These are phyloP conservation scores for Chitala chitala DNA, from an alignment of 2,113 vertebrate genomes.

Conservation along the genomic window DNA sequence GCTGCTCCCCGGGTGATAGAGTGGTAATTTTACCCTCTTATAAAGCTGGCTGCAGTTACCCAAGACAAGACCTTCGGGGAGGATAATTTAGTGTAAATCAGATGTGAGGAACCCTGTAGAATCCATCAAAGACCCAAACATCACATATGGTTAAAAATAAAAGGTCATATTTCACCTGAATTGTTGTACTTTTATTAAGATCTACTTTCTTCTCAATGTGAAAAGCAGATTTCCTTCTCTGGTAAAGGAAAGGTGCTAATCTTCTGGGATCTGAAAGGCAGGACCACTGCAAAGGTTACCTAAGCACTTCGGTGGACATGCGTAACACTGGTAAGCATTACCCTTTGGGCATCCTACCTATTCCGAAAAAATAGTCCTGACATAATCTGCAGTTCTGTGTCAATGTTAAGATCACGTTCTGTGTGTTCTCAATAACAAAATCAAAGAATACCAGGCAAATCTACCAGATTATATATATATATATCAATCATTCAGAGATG, in stretches of 20 bases:
- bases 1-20: neutral
- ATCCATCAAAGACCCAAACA: neutral
- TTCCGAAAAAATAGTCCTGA: neutral
- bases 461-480: too few species aligned
- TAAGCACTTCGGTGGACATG: neutral
- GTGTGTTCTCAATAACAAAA: neutral
- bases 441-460: too few species aligned
- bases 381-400: neutral
- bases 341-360: neutral
- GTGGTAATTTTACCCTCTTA: constrained; percentile 8
- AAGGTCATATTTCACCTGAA: neutral
- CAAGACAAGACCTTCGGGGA: neutral
- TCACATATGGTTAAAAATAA: constrained; percentile 6
- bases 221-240: neutral
- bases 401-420: neutral
- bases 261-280: neutral
- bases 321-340: neutral
- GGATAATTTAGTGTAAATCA: neutral
- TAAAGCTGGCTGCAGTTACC: constrained; percentile 12
- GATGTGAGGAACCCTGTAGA: neutral
- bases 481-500: neutral
- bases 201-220: neutral
- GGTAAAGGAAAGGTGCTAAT: neutral
- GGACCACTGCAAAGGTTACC: neutral
- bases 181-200: constrained; percentile 2